Evolutionary conservation across 1,140 invertebrate genomes (phyloP), one percentile per base, ranked within the genome.

Genomic region (Pectinophora gossypiella): DNA sequence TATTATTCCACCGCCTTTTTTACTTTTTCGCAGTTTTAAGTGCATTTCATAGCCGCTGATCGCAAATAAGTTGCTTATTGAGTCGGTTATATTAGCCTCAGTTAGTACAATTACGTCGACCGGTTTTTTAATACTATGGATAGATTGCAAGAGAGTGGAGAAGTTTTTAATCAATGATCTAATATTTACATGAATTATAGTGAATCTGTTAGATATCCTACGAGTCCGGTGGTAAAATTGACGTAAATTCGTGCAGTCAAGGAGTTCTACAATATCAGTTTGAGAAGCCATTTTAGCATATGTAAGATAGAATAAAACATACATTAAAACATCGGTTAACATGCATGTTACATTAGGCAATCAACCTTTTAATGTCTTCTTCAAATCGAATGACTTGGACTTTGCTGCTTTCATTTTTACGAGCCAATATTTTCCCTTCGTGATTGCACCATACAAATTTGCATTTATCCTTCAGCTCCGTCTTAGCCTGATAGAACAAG

Each of bases 361-460:
- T n/a, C 1, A 47, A 16, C n/a, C 27, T 47, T 27, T 47, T n/a
- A 5, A 47, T 47, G 27, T 47, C 45, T 3, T n/a, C 20, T 23
- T 47, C 45, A 27, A 10, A 27, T 22, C 45, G 12, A 4, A 27
- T 27, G 3, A 47, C 16, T 10, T 4, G 9, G 10, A 32, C 27
- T 16, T 47, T 23, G 21, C 45, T 16, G 5, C 27, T 47, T 9
- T 47, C 45, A 3, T 47, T 3, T 16, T 47, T 47, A 1, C 21
- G n/a, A n/a, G 18, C 45, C 20, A 23, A 4, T 2, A 47, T n/a
- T n/a, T n/a, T 32, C 4, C 15, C 27, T 2, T 44, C 49, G 1
- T 52, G 22, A 7, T 43, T 57, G 44, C 19, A 32, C 55, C 55
- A 57, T 3, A 57, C 50, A 52, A 23, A 57, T 19, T 51, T 53